Evolutionary conservation across 2,797 vertebrate species (phyloP), one percentile per base, ranked within the genome.

Genomic region (Sebastes steindachneri): DNA sequence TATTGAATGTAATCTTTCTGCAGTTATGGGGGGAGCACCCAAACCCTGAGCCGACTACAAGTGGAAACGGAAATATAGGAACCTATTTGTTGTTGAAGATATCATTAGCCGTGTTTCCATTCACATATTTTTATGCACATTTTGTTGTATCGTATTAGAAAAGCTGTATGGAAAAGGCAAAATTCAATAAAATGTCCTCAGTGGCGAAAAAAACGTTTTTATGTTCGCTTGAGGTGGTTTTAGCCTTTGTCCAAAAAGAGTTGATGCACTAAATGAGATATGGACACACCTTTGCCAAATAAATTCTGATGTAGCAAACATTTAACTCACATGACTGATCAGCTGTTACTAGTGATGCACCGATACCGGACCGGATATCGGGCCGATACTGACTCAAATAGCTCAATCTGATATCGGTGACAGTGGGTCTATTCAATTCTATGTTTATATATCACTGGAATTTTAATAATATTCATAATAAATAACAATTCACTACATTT

Each of bases 1-100:
- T 83, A 75, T 19, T 73, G 71, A 77, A 71, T 28, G 68, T 73
- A 62, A 79, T 76, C 29, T 76, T 53, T 87, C 58, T 75, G 65
- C 7, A 31, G 64, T 48, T 62, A 58, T 23, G 23, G 5, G 35
- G 62, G 51, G 11, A 57, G 28, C n/a, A 63, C 14, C 9, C 33
- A 53, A 63, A 64, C 68, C 15, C 10, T 10, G 29, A 72, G 74
- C 26, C 26, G 26, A 19, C 37, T 45, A 19, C 80, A 29, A 58
- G 14, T 29, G 54, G 31, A 71, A 67, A 57, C 19, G 62, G 4
- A 63, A 41, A 37, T 19, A 68, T 4, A 17, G 23, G 7, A 54
- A 37, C 54, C 2, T 23, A 9, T 68, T 65, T 28, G 4, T 9
- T 41, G n/a, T 2, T 74, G 11, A 69, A 68, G 51, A 58, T 45